Evolutionary conservation across 2,888 invertebrate genomes (phyloP).

Genomic region (Syritta pipiens): DNA sequence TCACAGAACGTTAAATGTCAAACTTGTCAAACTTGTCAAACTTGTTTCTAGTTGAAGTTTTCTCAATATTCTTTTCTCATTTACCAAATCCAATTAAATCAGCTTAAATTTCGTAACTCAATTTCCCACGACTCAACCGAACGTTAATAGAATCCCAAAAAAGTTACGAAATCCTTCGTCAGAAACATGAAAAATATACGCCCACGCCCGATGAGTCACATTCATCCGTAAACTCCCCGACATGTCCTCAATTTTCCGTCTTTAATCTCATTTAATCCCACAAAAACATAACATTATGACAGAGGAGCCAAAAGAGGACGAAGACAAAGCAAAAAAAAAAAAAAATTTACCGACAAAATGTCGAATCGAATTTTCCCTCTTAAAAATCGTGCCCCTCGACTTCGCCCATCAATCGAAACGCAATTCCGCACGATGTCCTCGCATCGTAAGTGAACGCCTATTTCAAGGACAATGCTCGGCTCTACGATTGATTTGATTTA

Average conservation of each 20-base stretch:
- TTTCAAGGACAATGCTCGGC: slow-evolving; percentile 6
- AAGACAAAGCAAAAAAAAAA: not conserved
- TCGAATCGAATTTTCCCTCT: not conserved
- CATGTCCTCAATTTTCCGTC: slow-evolving; percentile 26
- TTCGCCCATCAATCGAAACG: not conserved
- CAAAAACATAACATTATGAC: slow-evolving; percentile 27
- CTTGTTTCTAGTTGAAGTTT: slow-evolving; percentile 6
- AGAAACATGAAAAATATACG: not conserved
- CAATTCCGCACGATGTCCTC: not conserved
- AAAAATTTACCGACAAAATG: not conserved
- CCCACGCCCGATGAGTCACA: slow-evolving; percentile 13
- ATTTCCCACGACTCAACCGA: slow-evolving; percentile 12
- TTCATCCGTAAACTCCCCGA: slow-evolving; percentile 35
- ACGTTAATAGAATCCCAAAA: slow-evolving; percentile 30
- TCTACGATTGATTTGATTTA: slow-evolving; percentile 52
- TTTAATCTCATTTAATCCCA: slow-evolving; percentile 40
- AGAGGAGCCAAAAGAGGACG: too few species aligned
- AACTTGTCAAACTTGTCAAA: slow-evolving; percentile 3
- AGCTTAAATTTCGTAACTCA: slow-evolving; percentile 4
- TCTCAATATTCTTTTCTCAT: slow-evolving; percentile 26
- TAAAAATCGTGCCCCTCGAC: too few species aligned
- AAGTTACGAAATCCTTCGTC: slow-evolving; percentile 26
- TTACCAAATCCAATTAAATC: slow-evolving; percentile 20
- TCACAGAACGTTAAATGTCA: not conserved
- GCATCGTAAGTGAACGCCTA: not conserved